Conservation (phyloP, 2,113 vertebrate genomes). For the Pygoscelis adeliae region DNA sequence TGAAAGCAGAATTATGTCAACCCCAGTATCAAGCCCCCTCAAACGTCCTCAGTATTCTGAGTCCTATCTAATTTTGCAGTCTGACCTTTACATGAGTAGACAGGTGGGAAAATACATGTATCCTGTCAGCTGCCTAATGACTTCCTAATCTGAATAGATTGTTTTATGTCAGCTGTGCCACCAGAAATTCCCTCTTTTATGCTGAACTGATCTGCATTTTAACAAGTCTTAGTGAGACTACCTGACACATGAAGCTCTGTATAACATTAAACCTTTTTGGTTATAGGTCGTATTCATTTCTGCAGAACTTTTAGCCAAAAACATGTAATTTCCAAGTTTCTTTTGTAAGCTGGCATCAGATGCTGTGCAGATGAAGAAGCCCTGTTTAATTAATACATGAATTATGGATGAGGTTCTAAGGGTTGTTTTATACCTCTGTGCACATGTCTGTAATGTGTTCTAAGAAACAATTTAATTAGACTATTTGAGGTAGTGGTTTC, state of each 20-base stretch:
- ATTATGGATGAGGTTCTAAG: background rate
- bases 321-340: background rate
- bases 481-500: background rate
- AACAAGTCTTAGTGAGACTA: background rate
- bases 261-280: background rate
- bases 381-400: background rate
- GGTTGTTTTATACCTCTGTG: background rate
- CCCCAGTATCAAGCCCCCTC: background rate
- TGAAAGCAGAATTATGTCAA: background rate
- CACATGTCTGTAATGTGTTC: background rate
- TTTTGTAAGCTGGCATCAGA: background rate
- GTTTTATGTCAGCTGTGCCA: background rate
- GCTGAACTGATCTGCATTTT: background rate
- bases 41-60: background rate
- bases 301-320: background rate
- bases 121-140: background rate
- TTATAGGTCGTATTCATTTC: background rate
- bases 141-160: background rate
- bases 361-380: background rate
- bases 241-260: background rate
- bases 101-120: background rate
- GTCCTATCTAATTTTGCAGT: background rate
- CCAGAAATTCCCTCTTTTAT: background rate
- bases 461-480: background rate
- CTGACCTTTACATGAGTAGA: slow-evolving; percentile 43